Base-by-base conservation (phyloP, 2,888 invertebrate genomes). In the Nymphalis c-album region DNA sequence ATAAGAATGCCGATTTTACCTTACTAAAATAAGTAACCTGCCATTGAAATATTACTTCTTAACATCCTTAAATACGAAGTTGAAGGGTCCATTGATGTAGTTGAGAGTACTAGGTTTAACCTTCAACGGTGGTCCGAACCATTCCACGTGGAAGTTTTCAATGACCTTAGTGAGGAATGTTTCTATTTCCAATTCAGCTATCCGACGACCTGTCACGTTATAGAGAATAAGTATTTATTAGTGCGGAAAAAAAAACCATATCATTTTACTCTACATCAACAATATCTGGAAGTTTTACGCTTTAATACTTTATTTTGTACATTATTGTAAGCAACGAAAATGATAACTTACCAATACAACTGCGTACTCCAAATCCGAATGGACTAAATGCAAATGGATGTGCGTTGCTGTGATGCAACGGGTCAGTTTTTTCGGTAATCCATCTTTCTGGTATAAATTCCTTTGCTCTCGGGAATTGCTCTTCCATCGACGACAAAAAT, bases 381-480 rank as follows among this genome's bases (percentile, higher is more conserved):
- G 95, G 95, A 68, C 92, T 83, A 16, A 93, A 93, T 0, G 94
- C 93, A 75, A 95, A 95, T 0, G 94, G 94, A 79, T 95, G 94
- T 0, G 90, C 85, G 22, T 89, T 85, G 48, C 90, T 88, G 51
- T 93, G 86, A 70, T 85, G 80, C n/a, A 91, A 70, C 8, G 85
- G 83, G 50, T 90, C 85, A 7, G 75, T 74, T 70, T 87, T 87
- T 0, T 83, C 81, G 17, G 76, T 75, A 1, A 93, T 73, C 97
- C 97, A 97, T 57, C 97, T 88, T 80, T 97, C 96, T 0, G 97
- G 97, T 55, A 95, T 81, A 78, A 94, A 97, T 66, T 94, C 91
- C 0, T 88, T 78, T 7, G 95, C 89, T n/a, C 92, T 86, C 0
- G 94, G 90, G 77, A 95, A 96, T 74, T 96, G 94, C 64, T 94